Evolutionary conservation across 2,797 vertebrate genomes (phyloP), one percentile per base, ranked within the genome.

Genomic region (Paguma larvata): DNA sequence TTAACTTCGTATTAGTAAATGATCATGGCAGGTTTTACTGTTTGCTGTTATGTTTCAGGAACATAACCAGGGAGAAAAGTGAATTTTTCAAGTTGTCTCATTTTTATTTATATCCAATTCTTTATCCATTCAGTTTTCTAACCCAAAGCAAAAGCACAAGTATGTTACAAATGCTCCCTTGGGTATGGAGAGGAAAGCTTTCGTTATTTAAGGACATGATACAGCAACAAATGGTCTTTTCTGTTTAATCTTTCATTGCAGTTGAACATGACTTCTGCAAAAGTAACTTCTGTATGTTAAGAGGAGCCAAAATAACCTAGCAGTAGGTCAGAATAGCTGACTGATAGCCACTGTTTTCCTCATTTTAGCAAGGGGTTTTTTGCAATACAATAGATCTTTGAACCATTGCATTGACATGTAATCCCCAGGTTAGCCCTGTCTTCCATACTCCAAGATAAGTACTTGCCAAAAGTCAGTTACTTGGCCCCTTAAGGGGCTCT

Each of bases 401-500:
- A 93, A 91, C 32, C 32, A 38, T 72, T 73, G 27, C 19, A 59
- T 83, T 91, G 95, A 62, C 78, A 63, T 94, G 38, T 34, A 87
- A 72, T 41, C 53, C 38, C 46, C 78, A 85, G 0, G 46, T 94
- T 16, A 91, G 79, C 38, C 83, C 59, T 73, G n/a, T 83, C n/a
- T 32, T 96, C 21, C 94, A 8, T 87, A 18, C 63, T 83, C 73
- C 77, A 78, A 86, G 41, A 59, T 85, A 82, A 23, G 32, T 46
- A 19, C 41, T 92, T 91, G 63, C 56, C 70, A 72, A n/a, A 73
- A 94, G 65, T 96, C 30, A 89, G 65, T 91, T 82, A 85, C 38
- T 72, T 94, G 91, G 72, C 94, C 80, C 87, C 30, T 63, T 56
- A 12, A n/a, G 77, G 89, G 87, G 56, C 70, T 93, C 80, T 97